Conservation (phyloP, 2,888 invertebrate genomes). For the Aphidius colemani region DNA sequence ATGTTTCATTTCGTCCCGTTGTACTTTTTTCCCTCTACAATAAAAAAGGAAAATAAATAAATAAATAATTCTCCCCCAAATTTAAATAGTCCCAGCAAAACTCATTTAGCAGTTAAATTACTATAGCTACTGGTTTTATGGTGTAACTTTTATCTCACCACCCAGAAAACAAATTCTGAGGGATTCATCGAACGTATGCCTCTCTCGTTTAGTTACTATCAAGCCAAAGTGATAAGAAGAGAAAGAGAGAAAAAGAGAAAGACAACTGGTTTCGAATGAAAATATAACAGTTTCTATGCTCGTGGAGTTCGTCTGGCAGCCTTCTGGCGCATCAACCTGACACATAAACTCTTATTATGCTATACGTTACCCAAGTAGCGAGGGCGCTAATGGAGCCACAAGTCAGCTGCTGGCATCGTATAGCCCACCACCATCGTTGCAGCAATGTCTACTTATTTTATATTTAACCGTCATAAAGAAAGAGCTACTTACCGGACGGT, state of each 20-base stretch:
- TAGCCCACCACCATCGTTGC: slow-evolving; percentile 31
- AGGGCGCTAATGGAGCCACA: slow-evolving; percentile 59
- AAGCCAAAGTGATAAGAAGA: too few species aligned
- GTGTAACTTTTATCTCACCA: slow-evolving; percentile 23
- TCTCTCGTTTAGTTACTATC: slow-evolving; percentile 36
- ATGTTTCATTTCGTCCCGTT: too few species aligned
- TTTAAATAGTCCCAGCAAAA: too few species aligned
- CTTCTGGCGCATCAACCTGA: slow-evolving; percentile 60
- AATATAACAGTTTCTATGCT: slow-evolving; percentile 59
- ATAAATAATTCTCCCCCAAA: too few species aligned
- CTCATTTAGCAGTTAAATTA: too few species aligned
- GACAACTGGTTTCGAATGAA: slow-evolving; percentile 54
- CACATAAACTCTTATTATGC: slow-evolving; percentile 61
- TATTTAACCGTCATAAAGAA: slow-evolving; percentile 60
- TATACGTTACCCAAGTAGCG: slow-evolving; percentile 53
- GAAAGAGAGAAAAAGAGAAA: slow-evolving; percentile 12
- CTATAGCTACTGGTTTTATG: too few species aligned
- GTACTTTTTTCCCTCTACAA: too few species aligned
- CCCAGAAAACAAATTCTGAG: slow-evolving; percentile 34
- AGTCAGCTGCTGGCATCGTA: slow-evolving; percentile 56
- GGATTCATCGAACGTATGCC: slow-evolving; percentile 51
- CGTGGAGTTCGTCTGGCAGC: slow-evolving; percentile 58
- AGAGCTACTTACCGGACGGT: slow-evolving; percentile 55
- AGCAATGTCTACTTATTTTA: slow-evolving; percentile 58
- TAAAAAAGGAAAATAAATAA: too few species aligned